Base-by-base conservation (phyloP, 2,888 invertebrate genomes). In the Melangyna quadrimaculata region DNA sequence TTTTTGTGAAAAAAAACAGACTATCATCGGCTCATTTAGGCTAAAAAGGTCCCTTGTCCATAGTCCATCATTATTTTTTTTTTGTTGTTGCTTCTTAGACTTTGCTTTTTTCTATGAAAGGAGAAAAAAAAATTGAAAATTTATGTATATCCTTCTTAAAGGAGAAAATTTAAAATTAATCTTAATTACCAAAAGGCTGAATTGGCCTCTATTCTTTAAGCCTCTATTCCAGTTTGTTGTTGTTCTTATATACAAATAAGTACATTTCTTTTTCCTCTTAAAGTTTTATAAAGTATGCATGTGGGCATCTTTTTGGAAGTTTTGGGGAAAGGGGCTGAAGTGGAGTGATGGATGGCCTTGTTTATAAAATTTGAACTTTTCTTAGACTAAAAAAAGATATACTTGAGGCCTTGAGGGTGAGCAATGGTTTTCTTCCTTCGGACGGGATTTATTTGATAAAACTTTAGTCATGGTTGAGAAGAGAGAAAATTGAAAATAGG, bases 121-220 rank as follows among this genome's bases (percentile, higher is more conserved):
- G 14, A n/a, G 48, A 7, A 53, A 10, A 48, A 45, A 67, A 69
- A 74, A 74, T 65, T 27, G 45, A 45, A 65, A 61, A 65, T 57
- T 61, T 63, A 71, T 57, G 70, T 29, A 40, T 67, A 72, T 75
- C 71, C 71, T 75, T 59, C 37, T 67, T 67, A 29, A 69, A 65
- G 69, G 75, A 57, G 73, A 70, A 81, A 69, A 77, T 86, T 86
- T 86, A 59, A 86, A 86, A 86, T 86, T 86, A 86, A 86, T 86
- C 86, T 86, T 86, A 86, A 86, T 86, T 86, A 86, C 86, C 77
- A 51, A 86, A 86, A 86, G 86, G 86, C 80, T 86, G 81, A 78
- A 70, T 80, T 72, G 59, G 83, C 74, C 80, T n/a, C n/a, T 72
- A 74, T 80, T 75, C 32, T 51, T 75, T 75, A 70, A 77, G 81